Conservation (phyloP, 2,113 vertebrate species). For the Mellivora capensis region DNA sequence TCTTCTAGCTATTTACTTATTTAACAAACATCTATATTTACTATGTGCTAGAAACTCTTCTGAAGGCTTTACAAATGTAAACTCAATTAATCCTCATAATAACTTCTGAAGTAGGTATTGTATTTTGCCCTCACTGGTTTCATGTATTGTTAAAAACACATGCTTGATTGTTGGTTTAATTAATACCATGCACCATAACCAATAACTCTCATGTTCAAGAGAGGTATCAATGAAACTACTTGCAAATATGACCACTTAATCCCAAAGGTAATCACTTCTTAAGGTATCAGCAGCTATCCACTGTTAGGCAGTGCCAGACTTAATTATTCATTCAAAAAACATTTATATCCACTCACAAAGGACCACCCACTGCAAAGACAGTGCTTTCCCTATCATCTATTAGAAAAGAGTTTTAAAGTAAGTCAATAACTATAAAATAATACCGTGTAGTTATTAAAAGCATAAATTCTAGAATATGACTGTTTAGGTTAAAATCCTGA, state of each 20-base stretch:
- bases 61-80: conserved; percentile 7
- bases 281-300: background rate
- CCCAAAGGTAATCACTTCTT: background rate
- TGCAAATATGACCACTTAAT: background rate
- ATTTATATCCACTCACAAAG: background rate
- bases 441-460: background rate
- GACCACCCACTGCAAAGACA: background rate
- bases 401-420: background rate
- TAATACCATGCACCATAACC: background rate
- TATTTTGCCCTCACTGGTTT: conserved; percentile 19
- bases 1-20: background rate
- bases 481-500: background rate
- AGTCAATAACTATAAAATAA: background rate
- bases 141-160: background rate
- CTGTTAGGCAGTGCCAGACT: background rate
- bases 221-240: background rate
- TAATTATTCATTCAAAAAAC: background rate
- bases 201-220: background rate
- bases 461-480: background rate
- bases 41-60: background rate
- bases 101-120: background rate
- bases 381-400: background rate
- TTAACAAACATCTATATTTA: conserved; percentile 7
- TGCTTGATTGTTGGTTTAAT: background rate
- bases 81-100: background rate